A percentile compares a stretch with the other conserved stretches of the same genome.
Conservation (phyloP, 2,113 vertebrate species). For the Neotoma lepida region DNA sequence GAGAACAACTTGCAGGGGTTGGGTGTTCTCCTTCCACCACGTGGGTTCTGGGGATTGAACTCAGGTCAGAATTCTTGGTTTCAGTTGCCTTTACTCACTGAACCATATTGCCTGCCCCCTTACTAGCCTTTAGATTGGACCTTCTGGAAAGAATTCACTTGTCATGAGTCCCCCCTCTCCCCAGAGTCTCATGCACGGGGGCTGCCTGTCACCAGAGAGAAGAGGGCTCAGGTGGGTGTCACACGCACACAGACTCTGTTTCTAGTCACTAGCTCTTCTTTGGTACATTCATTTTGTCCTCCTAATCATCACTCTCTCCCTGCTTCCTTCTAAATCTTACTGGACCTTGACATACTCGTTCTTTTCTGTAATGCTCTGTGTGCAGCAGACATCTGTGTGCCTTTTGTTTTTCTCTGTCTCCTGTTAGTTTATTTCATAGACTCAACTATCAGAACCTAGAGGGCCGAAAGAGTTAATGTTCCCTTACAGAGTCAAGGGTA, state of each 20-base stretch:
- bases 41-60: neutral
- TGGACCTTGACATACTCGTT: neutral
- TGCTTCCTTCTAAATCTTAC: neutral
- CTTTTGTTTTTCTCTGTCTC: neutral
- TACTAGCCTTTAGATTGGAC: neutral
- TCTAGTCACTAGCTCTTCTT: neutral
- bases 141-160: neutral
- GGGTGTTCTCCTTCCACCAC: neutral
- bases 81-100: neutral
- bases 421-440: neutral
- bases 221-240: neutral
- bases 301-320: neutral
- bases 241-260: neutral
- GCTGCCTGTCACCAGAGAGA: neutral
- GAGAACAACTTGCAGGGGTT: neutral
- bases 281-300: too few relatives aligned
- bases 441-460: neutral
- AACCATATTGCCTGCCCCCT: neutral
- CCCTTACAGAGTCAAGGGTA: neutral
- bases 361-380: neutral
- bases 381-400: accelerated
- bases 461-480: neutral
- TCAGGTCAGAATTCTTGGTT: neutral
- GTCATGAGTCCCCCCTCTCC: neutral
- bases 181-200: neutral